Conservation (phyloP, 2,888 invertebrate genomes). For the Thera obeliscata region DNA sequence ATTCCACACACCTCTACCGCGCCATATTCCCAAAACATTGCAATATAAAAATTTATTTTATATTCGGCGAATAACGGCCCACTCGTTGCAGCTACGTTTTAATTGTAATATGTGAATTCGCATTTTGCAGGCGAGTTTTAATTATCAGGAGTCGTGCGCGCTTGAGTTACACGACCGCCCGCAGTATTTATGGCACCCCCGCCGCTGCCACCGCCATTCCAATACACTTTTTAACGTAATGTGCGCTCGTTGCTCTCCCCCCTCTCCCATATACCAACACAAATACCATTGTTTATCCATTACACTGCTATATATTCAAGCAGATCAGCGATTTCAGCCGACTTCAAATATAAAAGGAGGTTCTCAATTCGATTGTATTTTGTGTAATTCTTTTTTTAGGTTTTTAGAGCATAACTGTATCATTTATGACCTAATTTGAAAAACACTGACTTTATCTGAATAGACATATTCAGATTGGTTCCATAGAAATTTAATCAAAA, state of each 20-base stretch:
- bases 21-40: constrained; percentile 33
- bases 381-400: too few relatives aligned
- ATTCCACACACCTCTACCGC: constrained; percentile 34
- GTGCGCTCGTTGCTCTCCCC: constrained; percentile 63
- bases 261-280: constrained; percentile 36
- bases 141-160: constrained; percentile 82
- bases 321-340: constrained; percentile 26
- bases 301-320: constrained; percentile 39
- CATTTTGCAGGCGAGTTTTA: constrained; percentile 83
- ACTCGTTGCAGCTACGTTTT: constrained; percentile 74
- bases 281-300: constrained; percentile 51
- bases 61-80: constrained; percentile 67
- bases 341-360: too few relatives aligned
- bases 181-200: constrained; percentile 81
- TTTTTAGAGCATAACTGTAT: too few relatives aligned
- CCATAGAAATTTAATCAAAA: too few relatives aligned
- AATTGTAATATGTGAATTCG: constrained; percentile 84
- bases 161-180: constrained; percentile 84
- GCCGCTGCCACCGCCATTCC: constrained; percentile 68
- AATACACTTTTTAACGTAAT: constrained; percentile 85
- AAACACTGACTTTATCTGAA: too few relatives aligned
- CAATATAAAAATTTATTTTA: constrained; percentile 56
- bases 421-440: too few relatives aligned
- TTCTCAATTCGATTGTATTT: too few relatives aligned
- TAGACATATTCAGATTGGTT: too few relatives aligned